Conservation (phyloP, 2,888 invertebrate genomes). For the Drosophila acutilabella region DNA sequence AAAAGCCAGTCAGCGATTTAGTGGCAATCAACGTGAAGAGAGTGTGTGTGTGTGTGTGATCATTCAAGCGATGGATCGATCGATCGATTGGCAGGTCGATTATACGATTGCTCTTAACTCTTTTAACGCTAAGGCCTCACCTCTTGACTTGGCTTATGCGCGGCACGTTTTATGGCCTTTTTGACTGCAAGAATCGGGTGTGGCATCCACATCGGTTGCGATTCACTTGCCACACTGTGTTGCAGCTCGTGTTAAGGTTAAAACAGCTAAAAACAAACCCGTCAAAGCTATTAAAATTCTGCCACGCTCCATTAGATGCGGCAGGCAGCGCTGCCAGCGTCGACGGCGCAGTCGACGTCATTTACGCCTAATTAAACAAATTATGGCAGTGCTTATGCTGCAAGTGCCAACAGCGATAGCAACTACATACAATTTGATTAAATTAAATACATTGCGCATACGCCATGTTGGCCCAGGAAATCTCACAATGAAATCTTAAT, state of each 20-base stretch:
- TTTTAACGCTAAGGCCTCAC: conserved; percentile 17
- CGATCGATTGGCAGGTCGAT: conserved; percentile 63
- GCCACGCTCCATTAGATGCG: conserved; percentile 74
- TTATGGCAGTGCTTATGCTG: conserved; percentile 72
- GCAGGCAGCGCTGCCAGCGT: conserved; percentile 40
- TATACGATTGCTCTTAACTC: conserved; percentile 25
- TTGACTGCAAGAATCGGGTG: conserved; percentile 58
- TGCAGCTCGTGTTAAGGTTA: conserved; percentile 61
- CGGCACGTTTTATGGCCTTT: conserved; percentile 61
- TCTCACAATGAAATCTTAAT: conserved; percentile 76
- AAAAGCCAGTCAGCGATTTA: conserved; percentile 54
- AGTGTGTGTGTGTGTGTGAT: conserved; percentile 34
- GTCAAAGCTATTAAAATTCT: conserved; percentile 72
- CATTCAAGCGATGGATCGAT: conserved; percentile 27
- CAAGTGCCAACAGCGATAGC: conserved; percentile 44
- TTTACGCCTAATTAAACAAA: conserved; percentile 82
- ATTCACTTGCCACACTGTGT: conserved; percentile 65
- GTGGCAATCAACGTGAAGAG: conserved; percentile 36
- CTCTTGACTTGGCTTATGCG: conserved; percentile 45
- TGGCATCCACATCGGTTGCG: conserved; percentile 41
- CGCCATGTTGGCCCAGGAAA: conserved; percentile 68
- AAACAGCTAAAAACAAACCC: conserved; percentile 46
- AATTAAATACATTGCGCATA: conserved; percentile 55
- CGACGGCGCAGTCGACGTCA: conserved; percentile 41
- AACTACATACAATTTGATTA: conserved; percentile 30